Conservation (phyloP, 2,888 invertebrate species). For the Drosophila merina region DNA sequence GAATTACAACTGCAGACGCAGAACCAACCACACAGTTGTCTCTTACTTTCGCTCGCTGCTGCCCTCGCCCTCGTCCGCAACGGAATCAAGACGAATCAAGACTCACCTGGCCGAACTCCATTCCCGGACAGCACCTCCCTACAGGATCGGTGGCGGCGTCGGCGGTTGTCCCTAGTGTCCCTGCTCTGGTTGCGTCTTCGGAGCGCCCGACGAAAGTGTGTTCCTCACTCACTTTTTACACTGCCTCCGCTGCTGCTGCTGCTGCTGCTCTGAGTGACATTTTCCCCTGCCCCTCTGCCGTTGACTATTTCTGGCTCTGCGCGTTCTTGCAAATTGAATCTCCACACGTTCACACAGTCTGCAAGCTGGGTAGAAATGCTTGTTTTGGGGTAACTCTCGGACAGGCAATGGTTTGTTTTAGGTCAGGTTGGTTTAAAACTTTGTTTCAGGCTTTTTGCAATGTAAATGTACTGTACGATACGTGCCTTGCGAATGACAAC, state of each 20-base stretch:
- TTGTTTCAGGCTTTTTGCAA: slow-evolving; percentile 75
- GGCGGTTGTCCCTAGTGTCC: slow-evolving; percentile 15
- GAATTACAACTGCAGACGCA: slow-evolving; percentile 60
- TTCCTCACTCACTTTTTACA: slow-evolving; percentile 72
- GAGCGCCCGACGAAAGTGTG: slow-evolving; percentile 50
- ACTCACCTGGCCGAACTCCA: slow-evolving; percentile 31
- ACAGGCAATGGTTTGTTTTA: slow-evolving; percentile 31
- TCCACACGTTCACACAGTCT: slow-evolving; percentile 2
- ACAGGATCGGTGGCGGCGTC: slow-evolving; percentile 35
- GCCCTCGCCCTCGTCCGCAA: not conserved
- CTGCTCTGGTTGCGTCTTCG: slow-evolving; percentile 21
- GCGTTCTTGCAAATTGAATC: slow-evolving; percentile 8
- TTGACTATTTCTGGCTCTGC: slow-evolving; percentile 33
- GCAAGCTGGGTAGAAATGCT: slow-evolving; percentile 1
- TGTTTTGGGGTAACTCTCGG: not conserved
- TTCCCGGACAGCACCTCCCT: slow-evolving; percentile 12
- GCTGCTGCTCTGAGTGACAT: slow-evolving; percentile 78
- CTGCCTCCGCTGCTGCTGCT: slow-evolving; percentile 60
- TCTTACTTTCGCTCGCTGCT: slow-evolving; percentile 41
- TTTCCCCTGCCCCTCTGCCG: slow-evolving; percentile 73
- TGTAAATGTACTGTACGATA: slow-evolving; percentile 55
- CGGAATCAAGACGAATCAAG: not conserved
- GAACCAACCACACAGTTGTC: slow-evolving; percentile 44
- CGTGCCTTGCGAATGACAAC: slow-evolving; percentile 36
- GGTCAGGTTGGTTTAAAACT: slow-evolving; percentile 69